These are phyloP conservation scores for Zaprionus lachaisei DNA, from an alignment of 1,140 invertebrate genomes.

Conservation along the genomic window DNA sequence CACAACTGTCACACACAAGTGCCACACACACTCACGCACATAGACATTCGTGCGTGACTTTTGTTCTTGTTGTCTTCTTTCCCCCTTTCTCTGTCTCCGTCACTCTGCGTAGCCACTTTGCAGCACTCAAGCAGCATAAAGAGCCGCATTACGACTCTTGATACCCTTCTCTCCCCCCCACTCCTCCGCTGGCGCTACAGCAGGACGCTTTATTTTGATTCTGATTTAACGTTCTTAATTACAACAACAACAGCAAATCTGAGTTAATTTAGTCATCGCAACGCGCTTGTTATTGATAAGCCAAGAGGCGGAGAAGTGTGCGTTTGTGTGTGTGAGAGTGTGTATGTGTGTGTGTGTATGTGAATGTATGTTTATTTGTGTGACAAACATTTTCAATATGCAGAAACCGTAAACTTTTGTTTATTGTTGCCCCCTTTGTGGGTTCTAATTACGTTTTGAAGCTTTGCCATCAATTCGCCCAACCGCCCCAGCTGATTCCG, in stretches of 20 bases:
- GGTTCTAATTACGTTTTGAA: slow-evolving; percentile 29
- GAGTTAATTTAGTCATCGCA: slow-evolving; percentile 78
- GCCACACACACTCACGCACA: background rate
- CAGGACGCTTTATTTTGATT: slow-evolving; percentile 48
- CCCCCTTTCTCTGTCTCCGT: background rate
- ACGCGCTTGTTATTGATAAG: slow-evolving; percentile 68
- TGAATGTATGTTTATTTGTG: slow-evolving; percentile 4
- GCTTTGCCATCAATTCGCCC: slow-evolving; percentile 12
- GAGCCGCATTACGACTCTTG: slow-evolving; percentile 31
- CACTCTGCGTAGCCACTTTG: slow-evolving; percentile 38
- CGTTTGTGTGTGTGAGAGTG: background rate
- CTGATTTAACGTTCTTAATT: slow-evolving; percentile 68
- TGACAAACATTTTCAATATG: slow-evolving; percentile 30
- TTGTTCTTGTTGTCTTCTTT: slow-evolving; percentile 52
- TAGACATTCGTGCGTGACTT: slow-evolving; percentile 42
- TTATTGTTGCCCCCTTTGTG: slow-evolving; percentile 16
- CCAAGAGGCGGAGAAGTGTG: background rate
- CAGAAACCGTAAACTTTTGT: slow-evolving; percentile 44
- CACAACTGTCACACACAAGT: slow-evolving; percentile 14
- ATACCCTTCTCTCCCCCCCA: background rate
- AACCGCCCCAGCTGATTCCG: slow-evolving; percentile 2
- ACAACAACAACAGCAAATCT: slow-evolving; percentile 40
- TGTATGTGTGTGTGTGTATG: background rate
- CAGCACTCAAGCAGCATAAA: slow-evolving; percentile 31
- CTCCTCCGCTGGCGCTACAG: background rate